Conservation (phyloP, 2,797 vertebrate genomes). For the Rousettus madagascariensis region DNA sequence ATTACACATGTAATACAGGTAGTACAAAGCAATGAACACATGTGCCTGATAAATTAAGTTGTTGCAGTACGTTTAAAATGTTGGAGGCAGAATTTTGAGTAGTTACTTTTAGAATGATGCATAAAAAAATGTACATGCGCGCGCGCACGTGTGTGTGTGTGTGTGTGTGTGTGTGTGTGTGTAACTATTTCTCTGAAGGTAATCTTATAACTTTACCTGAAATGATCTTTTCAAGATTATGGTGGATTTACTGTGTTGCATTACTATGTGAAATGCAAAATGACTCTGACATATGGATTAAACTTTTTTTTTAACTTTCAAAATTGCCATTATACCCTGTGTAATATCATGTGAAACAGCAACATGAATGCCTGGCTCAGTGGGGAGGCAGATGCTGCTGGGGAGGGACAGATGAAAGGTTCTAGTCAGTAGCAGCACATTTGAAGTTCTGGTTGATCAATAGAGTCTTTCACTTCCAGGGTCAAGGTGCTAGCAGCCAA, state of each 20-base stretch:
- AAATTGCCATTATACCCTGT: not conserved
- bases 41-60: not conserved
- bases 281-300: not conserved
- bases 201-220: not conserved
- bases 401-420: not conserved
- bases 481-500: conserved; percentile 50
- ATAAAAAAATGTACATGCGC: not conserved
- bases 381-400: not conserved
- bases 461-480: conserved; percentile 57
- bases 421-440: not conserved
- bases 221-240: not conserved
- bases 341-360: not conserved
- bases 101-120: not conserved
- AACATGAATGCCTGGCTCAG: not conserved
- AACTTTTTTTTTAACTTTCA: not conserved
- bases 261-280: not conserved
- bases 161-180: not conserved
- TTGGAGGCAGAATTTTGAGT: not conserved
- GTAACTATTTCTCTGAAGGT: not conserved
- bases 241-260: not conserved
- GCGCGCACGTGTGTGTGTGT: not conserved
- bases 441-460: conserved; percentile 62
- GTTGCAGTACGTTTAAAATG: not conserved
- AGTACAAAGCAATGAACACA: too few species aligned
- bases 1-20: not conserved